A percentile compares a stretch with the other conserved stretches of the same genome.
Evolutionary conservation across 2,797 vertebrate species (phyloP).

Genomic region (Rhinatrema bivittatum): DNA sequence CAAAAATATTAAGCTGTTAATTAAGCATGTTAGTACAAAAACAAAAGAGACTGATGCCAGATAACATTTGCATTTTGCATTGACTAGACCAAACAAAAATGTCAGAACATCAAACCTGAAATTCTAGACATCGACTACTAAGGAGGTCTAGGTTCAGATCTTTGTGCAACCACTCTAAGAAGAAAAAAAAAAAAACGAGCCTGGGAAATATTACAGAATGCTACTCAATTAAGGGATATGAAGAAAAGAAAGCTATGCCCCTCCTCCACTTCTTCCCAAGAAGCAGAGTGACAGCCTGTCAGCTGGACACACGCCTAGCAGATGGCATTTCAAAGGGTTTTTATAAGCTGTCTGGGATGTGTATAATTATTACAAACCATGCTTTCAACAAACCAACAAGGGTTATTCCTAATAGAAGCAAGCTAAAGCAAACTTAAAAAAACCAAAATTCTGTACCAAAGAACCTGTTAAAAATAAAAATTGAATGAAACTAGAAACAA

Average conservation of each 20-base stretch:
- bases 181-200: constrained; percentile 32
- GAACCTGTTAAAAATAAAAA: too few species aligned
- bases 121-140: too few species aligned
- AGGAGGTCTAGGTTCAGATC: constrained; percentile 40
- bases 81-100: too few species aligned
- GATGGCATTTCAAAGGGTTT: constrained; percentile 70
- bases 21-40: too few species aligned
- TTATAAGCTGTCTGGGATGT: constrained; percentile 67
- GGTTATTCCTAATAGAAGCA: constrained; percentile 39
- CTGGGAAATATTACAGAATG: constrained; percentile 31
- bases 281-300: constrained; percentile 57
- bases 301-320: constrained; percentile 71
- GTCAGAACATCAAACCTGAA: too few species aligned
- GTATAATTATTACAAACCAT: constrained; percentile 62
- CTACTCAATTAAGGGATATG: constrained; percentile 13
- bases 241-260: constrained; percentile 28
- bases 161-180: constrained; percentile 15
- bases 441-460: too few species aligned
- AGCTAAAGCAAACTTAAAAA: constrained; percentile 4
- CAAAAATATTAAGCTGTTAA: too few species aligned
- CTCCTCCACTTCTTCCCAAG: constrained; percentile 45
- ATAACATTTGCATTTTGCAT: too few species aligned
- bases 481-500: not conserved
- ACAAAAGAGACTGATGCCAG: too few species aligned
- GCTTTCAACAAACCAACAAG: constrained; percentile 62